A percentile compares a stretch with the other conserved stretches of the same genome.
Conservation (phyloP, 2,113 vertebrate genomes). For the Cebus imitator region DNA sequence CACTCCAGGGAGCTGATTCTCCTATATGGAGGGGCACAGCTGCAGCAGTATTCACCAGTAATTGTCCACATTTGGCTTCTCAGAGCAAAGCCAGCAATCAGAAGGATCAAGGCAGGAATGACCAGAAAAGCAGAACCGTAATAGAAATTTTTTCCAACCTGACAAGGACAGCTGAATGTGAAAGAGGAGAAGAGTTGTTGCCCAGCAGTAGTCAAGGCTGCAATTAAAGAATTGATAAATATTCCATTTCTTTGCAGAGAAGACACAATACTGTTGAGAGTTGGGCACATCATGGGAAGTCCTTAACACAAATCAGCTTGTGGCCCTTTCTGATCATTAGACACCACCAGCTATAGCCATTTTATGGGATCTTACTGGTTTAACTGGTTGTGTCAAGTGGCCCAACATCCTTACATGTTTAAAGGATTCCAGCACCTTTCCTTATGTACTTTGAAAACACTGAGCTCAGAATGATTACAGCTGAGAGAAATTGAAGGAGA, state of each 20-base stretch:
- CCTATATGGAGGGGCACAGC: background rate
- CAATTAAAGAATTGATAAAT: constrained; percentile 82
- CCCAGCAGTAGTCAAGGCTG: constrained; percentile 79
- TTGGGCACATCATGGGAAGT: constrained; percentile 25
- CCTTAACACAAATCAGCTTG: background rate
- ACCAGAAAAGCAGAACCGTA: constrained; percentile 85
- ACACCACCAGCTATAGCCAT: constrained; percentile 14
- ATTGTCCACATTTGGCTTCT: constrained; percentile 84
- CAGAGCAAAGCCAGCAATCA: constrained; percentile 83
- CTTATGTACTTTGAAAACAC: constrained; percentile 24
- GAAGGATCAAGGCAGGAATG: constrained; percentile 84
- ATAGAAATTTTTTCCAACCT: constrained; percentile 82
- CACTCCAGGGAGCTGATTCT: constrained; percentile 66
- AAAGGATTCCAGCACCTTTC: constrained; percentile 66
- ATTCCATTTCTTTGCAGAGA: constrained; percentile 82
- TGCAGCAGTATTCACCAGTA: constrained; percentile 73
- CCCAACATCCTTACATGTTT: constrained; percentile 56
- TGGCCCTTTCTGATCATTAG: constrained; percentile 55
- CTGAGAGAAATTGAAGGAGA: background rate
- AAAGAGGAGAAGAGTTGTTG: constrained; percentile 85
- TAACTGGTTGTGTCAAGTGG: constrained; percentile 69
- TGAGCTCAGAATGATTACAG: background rate
- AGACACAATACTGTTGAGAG: constrained; percentile 38
- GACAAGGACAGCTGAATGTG: constrained; percentile 85
- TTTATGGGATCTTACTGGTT: constrained; percentile 76